phyloP scores from a whole-genome alignment of 2,797 vertebrate species.

The Hapalemur alaotrensis region DNA sequence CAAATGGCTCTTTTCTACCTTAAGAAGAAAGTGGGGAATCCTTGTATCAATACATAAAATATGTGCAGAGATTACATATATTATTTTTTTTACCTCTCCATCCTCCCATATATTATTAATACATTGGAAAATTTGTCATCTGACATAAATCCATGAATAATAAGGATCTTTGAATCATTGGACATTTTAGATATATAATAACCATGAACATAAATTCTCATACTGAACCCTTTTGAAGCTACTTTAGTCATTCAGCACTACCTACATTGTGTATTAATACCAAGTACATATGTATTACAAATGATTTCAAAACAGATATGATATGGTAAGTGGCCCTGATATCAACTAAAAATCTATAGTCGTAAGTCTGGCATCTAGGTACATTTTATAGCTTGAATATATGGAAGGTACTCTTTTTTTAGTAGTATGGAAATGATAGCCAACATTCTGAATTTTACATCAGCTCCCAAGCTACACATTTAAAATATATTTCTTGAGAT shows the following conservation, averaged over 20 bases:
- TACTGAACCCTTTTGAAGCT: neutral
- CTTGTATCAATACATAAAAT: neutral
- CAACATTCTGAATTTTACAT: conserved; percentile 24
- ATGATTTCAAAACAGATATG: neutral
- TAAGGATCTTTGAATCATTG: neutral
- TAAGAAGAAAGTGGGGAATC: neutral
- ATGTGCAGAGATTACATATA: neutral
- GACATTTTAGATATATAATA: neutral
- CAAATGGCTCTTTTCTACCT: neutral
- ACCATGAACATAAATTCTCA: neutral
- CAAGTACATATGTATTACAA: neutral
- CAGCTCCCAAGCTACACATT: neutral
- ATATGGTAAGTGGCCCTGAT: neutral
- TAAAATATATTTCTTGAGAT: neutral
- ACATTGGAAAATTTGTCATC: neutral
- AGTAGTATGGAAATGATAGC: neutral
- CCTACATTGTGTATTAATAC: neutral
- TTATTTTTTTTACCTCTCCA: neutral
- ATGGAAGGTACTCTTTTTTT: neutral
- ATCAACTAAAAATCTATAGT: neutral
- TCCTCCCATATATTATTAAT: neutral
- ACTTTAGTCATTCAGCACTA: neutral
- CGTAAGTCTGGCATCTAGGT: neutral
- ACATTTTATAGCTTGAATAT: neutral
- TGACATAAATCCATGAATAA: neutral